These are phyloP conservation scores for Sialis lutaria DNA, from an alignment of 2,888 invertebrate species.

Conservation along the genomic window DNA sequence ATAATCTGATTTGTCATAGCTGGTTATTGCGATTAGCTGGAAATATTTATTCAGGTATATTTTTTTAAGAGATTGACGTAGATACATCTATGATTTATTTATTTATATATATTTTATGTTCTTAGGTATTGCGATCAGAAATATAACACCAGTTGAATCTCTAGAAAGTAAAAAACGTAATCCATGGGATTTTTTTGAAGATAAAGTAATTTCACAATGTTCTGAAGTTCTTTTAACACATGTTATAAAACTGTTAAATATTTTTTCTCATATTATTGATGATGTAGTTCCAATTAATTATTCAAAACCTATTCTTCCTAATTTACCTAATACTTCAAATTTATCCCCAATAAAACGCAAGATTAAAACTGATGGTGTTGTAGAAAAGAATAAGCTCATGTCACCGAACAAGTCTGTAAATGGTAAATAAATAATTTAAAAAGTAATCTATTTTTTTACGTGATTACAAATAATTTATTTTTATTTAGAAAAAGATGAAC, in stretches of 20 bases:
- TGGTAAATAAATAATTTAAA: not conserved
- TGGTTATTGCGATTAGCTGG: constrained; percentile 32
- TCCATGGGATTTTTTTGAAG: constrained; percentile 25
- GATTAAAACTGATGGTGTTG: constrained; percentile 25
- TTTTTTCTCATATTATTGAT: constrained; percentile 58
- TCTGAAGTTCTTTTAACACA: constrained; percentile 50
- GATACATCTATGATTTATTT: too few species aligned
- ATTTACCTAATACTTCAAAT: constrained; percentile 25
- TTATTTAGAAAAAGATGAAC: constrained; percentile 19
- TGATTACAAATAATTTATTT: not conserved
- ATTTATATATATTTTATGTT: not conserved
- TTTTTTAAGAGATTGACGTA: too few species aligned
- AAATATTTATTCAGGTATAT: constrained; percentile 36
- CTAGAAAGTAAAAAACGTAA: constrained; percentile 1
- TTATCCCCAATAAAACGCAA: constrained; percentile 28
- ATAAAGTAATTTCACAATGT: constrained; percentile 27
- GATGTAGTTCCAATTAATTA: constrained; percentile 38
- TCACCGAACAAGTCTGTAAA: constrained; percentile 11
- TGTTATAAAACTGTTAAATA: constrained; percentile 50
- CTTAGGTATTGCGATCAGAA: constrained; percentile 11
- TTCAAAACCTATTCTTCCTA: constrained; percentile 36
- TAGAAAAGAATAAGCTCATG: constrained; percentile 17
- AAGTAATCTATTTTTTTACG: too few species aligned
- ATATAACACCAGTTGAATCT: constrained; percentile 9
- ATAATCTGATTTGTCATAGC: constrained; percentile 32